A percentile compares a stretch with the other conserved stretches of the same genome.
phyloP scores from a whole-genome alignment of 1,140 invertebrate genomes.

The Calephelis virginiensis region DNA sequence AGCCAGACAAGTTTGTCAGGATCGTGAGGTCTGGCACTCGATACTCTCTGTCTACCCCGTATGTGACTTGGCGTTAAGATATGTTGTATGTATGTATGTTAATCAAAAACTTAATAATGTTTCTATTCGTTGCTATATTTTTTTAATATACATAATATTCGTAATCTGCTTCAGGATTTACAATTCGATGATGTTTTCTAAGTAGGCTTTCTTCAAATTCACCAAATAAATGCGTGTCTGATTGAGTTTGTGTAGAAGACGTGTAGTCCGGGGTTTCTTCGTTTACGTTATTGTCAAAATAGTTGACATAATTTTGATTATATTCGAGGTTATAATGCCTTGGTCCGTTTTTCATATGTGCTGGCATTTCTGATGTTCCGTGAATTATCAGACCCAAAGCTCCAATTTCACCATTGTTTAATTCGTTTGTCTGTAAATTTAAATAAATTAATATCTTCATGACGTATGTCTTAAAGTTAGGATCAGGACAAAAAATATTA shows the following conservation, averaged over 20 bases:
- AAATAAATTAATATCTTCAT: background rate
- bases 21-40: no score
- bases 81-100: no score
- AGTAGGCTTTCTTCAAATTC: slow-evolving; percentile 59
- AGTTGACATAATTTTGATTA: slow-evolving; percentile 44
- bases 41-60: no score
- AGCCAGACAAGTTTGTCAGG: no score
- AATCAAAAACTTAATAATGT: background rate
- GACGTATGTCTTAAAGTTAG: no score
- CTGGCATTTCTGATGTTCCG: slow-evolving; percentile 83
- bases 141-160: background rate
- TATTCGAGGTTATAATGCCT: slow-evolving; percentile 79
- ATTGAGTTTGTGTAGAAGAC: background rate
- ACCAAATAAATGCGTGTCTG: slow-evolving; percentile 44
- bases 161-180: background rate
- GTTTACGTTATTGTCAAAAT: slow-evolving; percentile 23
- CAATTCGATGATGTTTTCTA: slow-evolving; percentile 53
- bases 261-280: background rate
- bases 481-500: no score
- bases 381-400: slow-evolving; percentile 81
- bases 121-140: background rate
- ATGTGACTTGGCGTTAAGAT: no score
- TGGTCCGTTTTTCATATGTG: slow-evolving; percentile 79
- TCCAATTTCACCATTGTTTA: slow-evolving; percentile 80
- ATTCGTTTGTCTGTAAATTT: slow-evolving; percentile 53